A percentile compares a stretch with the other conserved stretches of the same genome.
phyloP scores from a whole-genome alignment of 1,140 invertebrate genomes.

The Drosophila nikananu region DNA sequence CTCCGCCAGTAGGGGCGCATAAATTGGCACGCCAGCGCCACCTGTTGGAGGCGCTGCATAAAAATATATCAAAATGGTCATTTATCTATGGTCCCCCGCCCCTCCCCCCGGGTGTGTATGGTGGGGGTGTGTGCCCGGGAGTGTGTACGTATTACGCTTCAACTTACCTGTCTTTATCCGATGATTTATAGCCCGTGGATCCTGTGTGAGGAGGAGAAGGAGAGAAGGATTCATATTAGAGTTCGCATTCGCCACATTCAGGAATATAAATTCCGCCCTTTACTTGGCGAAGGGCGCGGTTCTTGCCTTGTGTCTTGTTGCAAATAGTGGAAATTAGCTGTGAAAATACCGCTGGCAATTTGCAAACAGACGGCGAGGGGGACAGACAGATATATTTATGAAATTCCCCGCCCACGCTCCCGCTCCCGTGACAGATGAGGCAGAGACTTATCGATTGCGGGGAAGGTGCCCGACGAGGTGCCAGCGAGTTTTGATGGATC shows the following conservation, averaged over 20 bases:
- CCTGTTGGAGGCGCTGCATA: slow-evolving; percentile 65
- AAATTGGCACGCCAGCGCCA: slow-evolving; percentile 78
- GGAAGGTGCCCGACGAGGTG: slow-evolving; percentile 29
- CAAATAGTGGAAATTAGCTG: slow-evolving; percentile 51
- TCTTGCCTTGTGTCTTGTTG: slow-evolving; percentile 15
- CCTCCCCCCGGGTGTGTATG: not conserved
- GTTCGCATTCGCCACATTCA: slow-evolving; percentile 38
- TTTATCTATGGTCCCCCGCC: slow-evolving; percentile 47
- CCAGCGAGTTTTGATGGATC: slow-evolving; percentile 68
- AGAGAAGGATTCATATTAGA: slow-evolving; percentile 50
- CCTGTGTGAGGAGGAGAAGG: slow-evolving; percentile 49
- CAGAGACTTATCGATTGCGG: slow-evolving; percentile 41
- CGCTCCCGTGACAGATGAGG: slow-evolving; percentile 63
- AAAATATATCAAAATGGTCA: slow-evolving; percentile 76
- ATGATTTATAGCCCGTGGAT: slow-evolving; percentile 85
- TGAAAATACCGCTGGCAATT: slow-evolving; percentile 45
- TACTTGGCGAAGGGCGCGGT: slow-evolving; percentile 30
- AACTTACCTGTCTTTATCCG: slow-evolving; percentile 85
- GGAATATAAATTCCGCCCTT: slow-evolving; percentile 41
- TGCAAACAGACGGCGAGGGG: slow-evolving; percentile 26
- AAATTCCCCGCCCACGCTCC: not conserved
- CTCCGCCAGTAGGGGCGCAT: slow-evolving; percentile 66
- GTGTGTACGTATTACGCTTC: slow-evolving; percentile 66
- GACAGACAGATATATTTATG: slow-evolving; percentile 19
- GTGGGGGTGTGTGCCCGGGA: not conserved